Conservation (phyloP, 2,888 invertebrate species). For the Pocota personata region DNA sequence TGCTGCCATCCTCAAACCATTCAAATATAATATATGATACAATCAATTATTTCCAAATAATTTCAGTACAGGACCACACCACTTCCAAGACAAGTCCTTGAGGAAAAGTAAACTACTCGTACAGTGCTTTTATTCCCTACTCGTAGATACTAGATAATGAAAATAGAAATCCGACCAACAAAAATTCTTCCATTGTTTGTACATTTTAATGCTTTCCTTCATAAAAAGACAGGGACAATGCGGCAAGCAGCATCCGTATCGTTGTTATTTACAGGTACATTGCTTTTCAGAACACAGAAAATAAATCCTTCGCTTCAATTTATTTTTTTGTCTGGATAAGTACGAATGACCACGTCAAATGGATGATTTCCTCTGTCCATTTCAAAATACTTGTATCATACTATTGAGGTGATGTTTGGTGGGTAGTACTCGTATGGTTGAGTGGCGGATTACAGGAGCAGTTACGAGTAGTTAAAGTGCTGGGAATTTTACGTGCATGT, state of each 20-base stretch:
- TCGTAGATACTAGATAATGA: not conserved
- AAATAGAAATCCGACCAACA: not conserved
- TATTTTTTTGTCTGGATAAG: not conserved
- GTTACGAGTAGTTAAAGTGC: not conserved
- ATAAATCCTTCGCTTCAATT: not conserved
- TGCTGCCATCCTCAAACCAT: not conserved
- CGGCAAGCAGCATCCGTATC: not conserved
- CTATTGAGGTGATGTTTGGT: not conserved
- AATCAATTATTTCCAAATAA: not conserved
- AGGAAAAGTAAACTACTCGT: too few relatives aligned
- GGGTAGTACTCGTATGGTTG: not conserved
- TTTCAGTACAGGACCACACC: not conserved
- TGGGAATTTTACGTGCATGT: not conserved
- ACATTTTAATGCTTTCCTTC: not conserved
- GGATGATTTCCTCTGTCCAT: slow-evolving; percentile 10
- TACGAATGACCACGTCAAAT: slow-evolving; percentile 8
- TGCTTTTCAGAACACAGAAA: not conserved
- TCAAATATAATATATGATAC: not conserved
- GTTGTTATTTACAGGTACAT: not conserved
- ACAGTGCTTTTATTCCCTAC: not conserved
- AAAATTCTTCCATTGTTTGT: slow-evolving; percentile 15
- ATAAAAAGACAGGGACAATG: not conserved
- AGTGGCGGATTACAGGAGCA: not conserved
- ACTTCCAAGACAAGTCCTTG: too few relatives aligned
- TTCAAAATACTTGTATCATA: not conserved